Percentiles rank a stretch among this genome's conserved stretches.
Conservation (phyloP, 2,888 invertebrate genomes). For the Noctua pronuba region DNA sequence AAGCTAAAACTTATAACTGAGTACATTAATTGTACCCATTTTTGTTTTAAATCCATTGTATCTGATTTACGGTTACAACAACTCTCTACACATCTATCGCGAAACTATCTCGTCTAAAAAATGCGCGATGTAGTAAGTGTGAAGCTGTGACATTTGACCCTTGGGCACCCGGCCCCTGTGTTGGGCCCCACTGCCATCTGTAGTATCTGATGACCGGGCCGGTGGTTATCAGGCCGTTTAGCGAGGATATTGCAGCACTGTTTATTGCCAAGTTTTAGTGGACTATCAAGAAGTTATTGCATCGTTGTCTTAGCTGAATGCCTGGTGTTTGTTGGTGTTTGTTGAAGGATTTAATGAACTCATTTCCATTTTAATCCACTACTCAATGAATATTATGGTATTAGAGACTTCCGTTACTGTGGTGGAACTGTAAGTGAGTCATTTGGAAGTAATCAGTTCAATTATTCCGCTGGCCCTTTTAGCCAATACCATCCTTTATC, state of each 20-base stretch:
- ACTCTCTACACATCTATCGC: conserved; percentile 63
- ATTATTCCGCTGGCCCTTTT: neutral
- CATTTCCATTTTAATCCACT: neutral
- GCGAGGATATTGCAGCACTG: conserved; percentile 41
- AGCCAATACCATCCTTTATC: neutral
- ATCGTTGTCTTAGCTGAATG: neutral
- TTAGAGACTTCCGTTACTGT: neutral
- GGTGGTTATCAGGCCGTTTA: conserved; percentile 63
- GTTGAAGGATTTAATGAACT: neutral
- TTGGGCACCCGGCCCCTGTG: conserved; percentile 68
- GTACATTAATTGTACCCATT: no score
- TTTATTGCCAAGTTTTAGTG: conserved; percentile 53
- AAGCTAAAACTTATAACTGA: neutral
- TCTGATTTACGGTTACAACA: conserved; percentile 57
- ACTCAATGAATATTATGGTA: neutral
- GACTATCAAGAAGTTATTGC: conserved; percentile 22
- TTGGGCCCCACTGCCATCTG: conserved; percentile 62
- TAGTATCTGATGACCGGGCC: conserved; percentile 83
- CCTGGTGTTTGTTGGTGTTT: neutral
- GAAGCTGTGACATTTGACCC: conserved; percentile 83
- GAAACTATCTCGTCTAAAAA: conserved; percentile 72
- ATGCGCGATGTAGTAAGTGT: conserved; percentile 78
- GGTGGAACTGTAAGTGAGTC: neutral
- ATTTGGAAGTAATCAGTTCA: neutral
- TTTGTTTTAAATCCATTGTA: no score